These are phyloP conservation scores for Pedetes capensis DNA, from an alignment of 2,113 vertebrate genomes.

Conservation along the genomic window DNA sequence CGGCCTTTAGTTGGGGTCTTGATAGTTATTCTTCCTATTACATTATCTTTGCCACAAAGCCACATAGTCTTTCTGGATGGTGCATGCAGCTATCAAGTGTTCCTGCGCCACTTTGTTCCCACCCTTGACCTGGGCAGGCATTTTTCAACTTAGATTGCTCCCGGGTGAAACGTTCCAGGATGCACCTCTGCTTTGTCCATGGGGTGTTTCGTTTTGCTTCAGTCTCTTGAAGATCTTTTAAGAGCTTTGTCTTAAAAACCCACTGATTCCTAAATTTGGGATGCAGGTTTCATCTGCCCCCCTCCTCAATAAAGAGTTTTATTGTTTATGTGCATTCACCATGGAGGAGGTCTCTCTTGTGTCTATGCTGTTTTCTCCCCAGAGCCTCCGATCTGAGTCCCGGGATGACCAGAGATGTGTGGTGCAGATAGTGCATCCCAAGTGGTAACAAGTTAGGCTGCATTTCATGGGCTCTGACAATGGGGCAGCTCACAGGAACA, in stretches of 20 bases:
- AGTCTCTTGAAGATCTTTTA: conserved; percentile 22
- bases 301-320: neutral
- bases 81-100: neutral
- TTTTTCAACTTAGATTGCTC: conserved; percentile 7
- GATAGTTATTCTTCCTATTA: neutral
- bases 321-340: neutral
- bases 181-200: neutral
- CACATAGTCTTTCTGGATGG: neutral
- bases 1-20: conserved; percentile 32
- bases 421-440: neutral
- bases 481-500: neutral
- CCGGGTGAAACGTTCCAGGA: neutral
- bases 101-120: neutral
- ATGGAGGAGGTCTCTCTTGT: neutral
- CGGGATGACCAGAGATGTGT: neutral
- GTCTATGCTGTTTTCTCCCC: neutral
- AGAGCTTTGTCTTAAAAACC: neutral
- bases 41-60: neutral
- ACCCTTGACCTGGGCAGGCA: neutral
- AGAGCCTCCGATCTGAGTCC: neutral
- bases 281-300: neutral
- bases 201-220: neutral
- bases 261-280: neutral
- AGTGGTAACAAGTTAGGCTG: neutral
- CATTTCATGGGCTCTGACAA: neutral